Evolutionary conservation across 2,113 vertebrate genomes (phyloP), one percentile per base, ranked within the genome.

Genomic region (Perccottus glenii): DNA sequence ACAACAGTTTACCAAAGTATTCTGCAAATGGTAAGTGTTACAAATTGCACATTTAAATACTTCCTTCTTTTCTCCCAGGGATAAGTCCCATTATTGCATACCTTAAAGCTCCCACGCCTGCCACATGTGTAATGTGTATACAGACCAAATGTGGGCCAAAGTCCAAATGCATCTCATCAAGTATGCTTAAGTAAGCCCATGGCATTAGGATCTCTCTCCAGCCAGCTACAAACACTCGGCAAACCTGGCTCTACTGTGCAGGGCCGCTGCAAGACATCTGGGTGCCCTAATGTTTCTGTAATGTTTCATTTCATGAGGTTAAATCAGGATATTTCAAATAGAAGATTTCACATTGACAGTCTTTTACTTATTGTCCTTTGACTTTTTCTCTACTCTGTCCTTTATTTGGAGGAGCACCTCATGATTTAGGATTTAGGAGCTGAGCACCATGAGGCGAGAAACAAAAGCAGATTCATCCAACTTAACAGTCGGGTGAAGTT

Each of bases 111-210:
- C 52, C 52, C 52, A 36, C 33, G 33, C 33, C 33, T 55, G 4
- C 52, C 52, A 36, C 36, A 55, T 55, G 33, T 55, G 52, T 55
- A 15, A 55, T 9, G 52, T 38, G 52, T 38, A 15, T 33, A 36
- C 52, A 36, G 52, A 11, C 33, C 5, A 36, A 36, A 55, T 33
- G 35, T 55, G 51, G 51, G 51, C 51, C 51, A 5, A n/a, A 36
- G 51, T 36, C 52, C 52, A 55, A 55, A 55, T 15, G 5, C 52
- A 38, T 6, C 52, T 55, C 33, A 55, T 55, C 33, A 38, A n/a
- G 38, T 55, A 38, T 55, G 33, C 52, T 36, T 7, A 55, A 36
- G 12, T n/a, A 33, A 38, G 52, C 52, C 35, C 32, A 14, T 14
- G 51, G 32, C 51, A 53, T 33, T 33, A 36, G 51, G 1, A 40